Base-by-base conservation (phyloP, 1,140 invertebrate genomes). In the Wasmannia auropunctata region DNA sequence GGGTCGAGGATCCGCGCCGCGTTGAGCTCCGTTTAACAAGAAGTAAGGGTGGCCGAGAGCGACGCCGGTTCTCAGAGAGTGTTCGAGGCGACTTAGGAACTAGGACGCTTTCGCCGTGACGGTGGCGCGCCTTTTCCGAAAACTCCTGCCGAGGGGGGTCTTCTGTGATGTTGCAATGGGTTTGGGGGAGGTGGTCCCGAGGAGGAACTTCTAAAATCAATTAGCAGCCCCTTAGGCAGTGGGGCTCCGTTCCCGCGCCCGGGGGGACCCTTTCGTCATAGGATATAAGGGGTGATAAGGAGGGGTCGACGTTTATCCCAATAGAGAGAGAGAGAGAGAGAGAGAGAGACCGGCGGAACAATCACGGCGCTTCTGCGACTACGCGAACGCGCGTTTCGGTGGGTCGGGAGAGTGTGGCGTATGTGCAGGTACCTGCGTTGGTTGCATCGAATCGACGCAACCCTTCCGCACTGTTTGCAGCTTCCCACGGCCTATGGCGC, bases 131-230 rank as follows among this genome's bases (percentile, higher is more conserved):
- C 56, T 80, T 90, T 86, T 77, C 46, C 63, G 81, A 77, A 67
- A 81, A 86, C 63, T 81, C 62, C 62, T 14, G 49, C 19, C 58
- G 19, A 34, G 49, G 46, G 37, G 8, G 46, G 16, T 37, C 19
- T 40, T 40, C 28, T 60, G 67, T 63, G 77, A 63, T 70, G 25
- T 60, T 56, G 40, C 37, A 25, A n/a, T 22, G 40, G 16, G 37
- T 6, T 22, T 37, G 67, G 51, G 65, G 74, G 51, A 60, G 74
- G 70, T 54, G 77, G 83, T 85, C 87, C 86, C 74, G 81, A 83
- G 87, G 74, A 91, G 90, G 84, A 91, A 91, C 90, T 91, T 91
- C 90, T 90, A 91, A 91, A 91, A 91, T 91, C 90, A 91, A 91
- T 91, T 91, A 91, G 90, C 90, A 91, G 88, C 90, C 90, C 90